A percentile compares a stretch with the other conserved stretches of the same genome.
These are phyloP conservation scores for Helicoverpa zea DNA, from an alignment of 1,140 invertebrate genomes.

Conservation along the genomic window DNA sequence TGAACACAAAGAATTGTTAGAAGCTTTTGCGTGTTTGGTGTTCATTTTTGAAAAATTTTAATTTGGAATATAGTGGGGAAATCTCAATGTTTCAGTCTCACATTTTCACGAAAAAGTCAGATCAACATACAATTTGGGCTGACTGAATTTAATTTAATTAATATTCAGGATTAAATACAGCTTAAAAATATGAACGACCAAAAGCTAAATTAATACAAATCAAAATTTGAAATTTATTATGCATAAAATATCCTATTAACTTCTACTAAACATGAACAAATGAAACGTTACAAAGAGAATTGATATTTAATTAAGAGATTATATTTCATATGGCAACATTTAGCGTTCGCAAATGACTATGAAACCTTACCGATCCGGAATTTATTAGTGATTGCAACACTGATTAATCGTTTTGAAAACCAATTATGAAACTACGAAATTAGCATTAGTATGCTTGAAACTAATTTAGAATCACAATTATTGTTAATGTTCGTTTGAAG, in stretches of 20 bases:
- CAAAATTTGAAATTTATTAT: too few relatives aligned
- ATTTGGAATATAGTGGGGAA: neutral
- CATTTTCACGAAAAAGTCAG: too few relatives aligned
- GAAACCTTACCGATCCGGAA: constrained; percentile 21
- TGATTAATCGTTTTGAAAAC: constrained; percentile 23
- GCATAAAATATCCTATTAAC: neutral
- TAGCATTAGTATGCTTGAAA: constrained; percentile 29
- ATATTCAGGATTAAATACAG: too few relatives aligned
- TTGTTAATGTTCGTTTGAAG: too few relatives aligned
- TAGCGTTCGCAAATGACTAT: constrained; percentile 6
- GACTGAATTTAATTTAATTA: too few relatives aligned
- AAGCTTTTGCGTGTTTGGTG: neutral
- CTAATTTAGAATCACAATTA: constrained; percentile 4
- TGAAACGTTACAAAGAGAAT: neutral
- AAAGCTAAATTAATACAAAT: too few relatives aligned
- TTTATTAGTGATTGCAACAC: constrained; percentile 25
- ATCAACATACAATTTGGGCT: too few relatives aligned
- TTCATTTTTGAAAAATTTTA: neutral
- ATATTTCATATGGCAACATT: constrained; percentile 22
- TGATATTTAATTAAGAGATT: neutral
- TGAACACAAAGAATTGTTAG: neutral
- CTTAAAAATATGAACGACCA: too few relatives aligned
- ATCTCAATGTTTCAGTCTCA: too few relatives aligned
- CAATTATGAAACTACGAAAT: constrained; percentile 36
- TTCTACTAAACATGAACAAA: neutral